Percentiles rank a stretch among this genome's conserved stretches.
Evolutionary conservation across 1,140 invertebrate species (phyloP).

Genomic region (Psix sp.): DNA sequence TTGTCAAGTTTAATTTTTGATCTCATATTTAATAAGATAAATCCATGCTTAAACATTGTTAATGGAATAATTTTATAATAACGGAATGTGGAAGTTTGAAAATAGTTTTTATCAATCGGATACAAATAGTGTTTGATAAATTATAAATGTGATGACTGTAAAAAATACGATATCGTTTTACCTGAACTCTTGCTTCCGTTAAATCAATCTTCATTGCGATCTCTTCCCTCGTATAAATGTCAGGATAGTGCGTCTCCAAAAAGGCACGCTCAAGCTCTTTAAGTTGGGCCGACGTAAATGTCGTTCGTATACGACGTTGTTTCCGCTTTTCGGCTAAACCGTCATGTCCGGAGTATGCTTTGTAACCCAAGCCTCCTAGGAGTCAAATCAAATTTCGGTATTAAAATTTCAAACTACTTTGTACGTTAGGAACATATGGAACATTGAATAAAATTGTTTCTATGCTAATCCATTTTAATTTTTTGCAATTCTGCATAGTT

Average conservation of each 20-base stretch:
- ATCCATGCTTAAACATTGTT: too few species aligned
- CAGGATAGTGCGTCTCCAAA: conserved; percentile 98
- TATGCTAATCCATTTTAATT: too few species aligned
- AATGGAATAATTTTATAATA: too few species aligned
- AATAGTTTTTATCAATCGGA: neutral
- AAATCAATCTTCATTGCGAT: conserved; percentile 99
- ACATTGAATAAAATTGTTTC: too few species aligned
- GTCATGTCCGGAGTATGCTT: conserved; percentile 91
- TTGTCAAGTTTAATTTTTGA: too few species aligned
- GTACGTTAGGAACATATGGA: too few species aligned
- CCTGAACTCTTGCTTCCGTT: conserved; percentile 98
- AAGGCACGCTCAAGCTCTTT: conserved; percentile 98
- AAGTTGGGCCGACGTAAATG: conserved; percentile 96
- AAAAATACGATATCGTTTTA: conserved; percentile 75
- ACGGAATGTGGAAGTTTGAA: neutral
- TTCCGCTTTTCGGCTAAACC: conserved; percentile 93
- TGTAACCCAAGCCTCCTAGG: conserved; percentile 89
- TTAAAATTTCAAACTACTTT: neutral
- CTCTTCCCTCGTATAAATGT: conserved; percentile 99
- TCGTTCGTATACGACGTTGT: conserved; percentile 95
- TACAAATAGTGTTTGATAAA: conserved; percentile 19
- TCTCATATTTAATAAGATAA: too few species aligned
- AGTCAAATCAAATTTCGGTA: conserved; percentile 46
- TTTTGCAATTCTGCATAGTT: too few species aligned
- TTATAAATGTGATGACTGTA: conserved; percentile 36